Base-by-base conservation (phyloP, 2,113 vertebrate species). In the Boulengeromyrus knoepffleri region DNA sequence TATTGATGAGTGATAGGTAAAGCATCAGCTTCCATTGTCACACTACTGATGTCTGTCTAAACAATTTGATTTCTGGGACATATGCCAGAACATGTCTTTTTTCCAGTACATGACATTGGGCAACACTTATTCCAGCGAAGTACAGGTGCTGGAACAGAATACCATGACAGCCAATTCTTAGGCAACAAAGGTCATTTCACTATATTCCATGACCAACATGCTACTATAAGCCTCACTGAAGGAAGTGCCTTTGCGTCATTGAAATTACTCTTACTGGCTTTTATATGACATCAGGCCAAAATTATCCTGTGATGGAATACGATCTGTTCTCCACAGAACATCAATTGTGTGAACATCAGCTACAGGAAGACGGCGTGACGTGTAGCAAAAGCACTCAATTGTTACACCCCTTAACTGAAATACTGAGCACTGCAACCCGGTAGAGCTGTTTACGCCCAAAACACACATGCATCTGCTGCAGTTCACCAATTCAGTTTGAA, bases 241-340 rank as follows among this genome's bases (percentile, higher is more conserved):
- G 58, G 66, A 87, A 87, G 89, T 83, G 89, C 52, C 83, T 50
- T 89, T 91, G 91, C 89, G 90, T 92, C 94, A 92, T 92, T 93
- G 92, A 80, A 77, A 42, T 42, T 39, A 80, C 36, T 80, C 12
- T 19, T 80, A 94, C 87, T 92, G 92, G 94, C 91, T 92, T 89
- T 88, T 89, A 15, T 13, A 50, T 96, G 94, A 95, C 95, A 94
- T 95, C 92, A 92, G 89, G 91, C 93, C 93, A 94, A 94, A 94
- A 89, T 91, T 91, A 77, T 92, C 56, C 42, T 90, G 93, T 91
- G 93, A 94, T 94, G 93, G 92, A 93, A 91, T 45, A 80, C 36
- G 74, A 80, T 80, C 74, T 42, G 17, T 80, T 42, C 31, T 42
- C 74, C 36, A 80, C 74, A 80, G 74, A 80, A 42, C 74, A 77